Evolutionary conservation across 2,888 invertebrate genomes (phyloP).

Genomic region (Nemurella pictetii): DNA sequence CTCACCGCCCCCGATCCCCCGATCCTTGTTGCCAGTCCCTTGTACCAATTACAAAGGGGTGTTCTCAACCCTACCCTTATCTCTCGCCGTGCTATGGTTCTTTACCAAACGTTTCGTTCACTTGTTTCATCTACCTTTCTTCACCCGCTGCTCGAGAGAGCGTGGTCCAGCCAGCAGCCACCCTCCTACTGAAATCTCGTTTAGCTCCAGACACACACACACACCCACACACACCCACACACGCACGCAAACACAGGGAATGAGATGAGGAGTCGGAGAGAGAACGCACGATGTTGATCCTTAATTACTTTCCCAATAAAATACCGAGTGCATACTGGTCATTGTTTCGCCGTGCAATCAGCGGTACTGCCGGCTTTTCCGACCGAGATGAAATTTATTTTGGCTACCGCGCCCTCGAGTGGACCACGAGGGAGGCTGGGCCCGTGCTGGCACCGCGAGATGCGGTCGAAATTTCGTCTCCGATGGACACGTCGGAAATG

Average conservation of each 20-base stretch:
- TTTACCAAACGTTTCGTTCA: constrained; percentile 16
- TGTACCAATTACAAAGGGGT: constrained; percentile 40
- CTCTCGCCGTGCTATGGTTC: constrained; percentile 31
- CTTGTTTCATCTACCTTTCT: constrained; percentile 25
- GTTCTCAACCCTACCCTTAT: constrained; percentile 35
- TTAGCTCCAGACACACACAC: constrained; percentile 15
- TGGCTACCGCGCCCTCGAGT: background rate
- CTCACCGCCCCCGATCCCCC: no score
- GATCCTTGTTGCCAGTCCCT: constrained; percentile 24
- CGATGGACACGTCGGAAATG: background rate
- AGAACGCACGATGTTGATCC: constrained; percentile 33
- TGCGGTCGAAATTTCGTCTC: background rate
- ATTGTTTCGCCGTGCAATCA: constrained; percentile 32
- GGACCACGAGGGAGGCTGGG: background rate
- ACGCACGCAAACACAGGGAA: no score
- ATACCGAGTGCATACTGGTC: constrained; percentile 38
- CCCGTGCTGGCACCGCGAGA: no score
- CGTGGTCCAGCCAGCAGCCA: background rate
- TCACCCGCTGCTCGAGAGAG: background rate
- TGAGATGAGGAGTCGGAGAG: constrained; percentile 12
- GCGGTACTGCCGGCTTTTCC: background rate
- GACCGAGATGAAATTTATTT: background rate
- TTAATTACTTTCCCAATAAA: constrained; percentile 42
- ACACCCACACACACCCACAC: no score
- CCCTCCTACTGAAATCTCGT: constrained; percentile 19